Conservation (phyloP, 1,140 invertebrate genomes). For the Chrysomallon squamiferum region DNA sequence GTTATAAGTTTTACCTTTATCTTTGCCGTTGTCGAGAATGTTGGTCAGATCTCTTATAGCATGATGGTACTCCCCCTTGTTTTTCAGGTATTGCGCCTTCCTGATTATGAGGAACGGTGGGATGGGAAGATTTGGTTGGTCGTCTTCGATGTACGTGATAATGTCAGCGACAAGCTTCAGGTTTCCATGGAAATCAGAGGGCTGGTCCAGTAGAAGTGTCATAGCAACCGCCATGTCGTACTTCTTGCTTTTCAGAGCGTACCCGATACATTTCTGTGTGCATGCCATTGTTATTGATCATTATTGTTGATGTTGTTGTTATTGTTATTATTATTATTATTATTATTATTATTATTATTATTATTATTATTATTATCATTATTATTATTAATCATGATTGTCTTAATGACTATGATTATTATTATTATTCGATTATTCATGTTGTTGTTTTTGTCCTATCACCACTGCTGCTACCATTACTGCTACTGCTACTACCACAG, state of each 20-base stretch:
- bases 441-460: no score
- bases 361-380: no score
- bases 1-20: neutral
- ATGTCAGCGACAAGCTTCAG: neutral
- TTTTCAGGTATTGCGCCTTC: neutral
- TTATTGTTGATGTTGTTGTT: no score
- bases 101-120: neutral
- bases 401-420: no score
- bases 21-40: neutral
- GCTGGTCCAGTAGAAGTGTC: constrained; percentile 1
- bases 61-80: neutral
- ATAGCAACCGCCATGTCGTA: neutral
- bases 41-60: neutral
- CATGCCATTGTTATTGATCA: no score
- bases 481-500: no score
- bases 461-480: no score
- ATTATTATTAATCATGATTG: no score
- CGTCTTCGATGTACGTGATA: neutral
- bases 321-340: no score
- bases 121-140: neutral
- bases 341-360: no score
- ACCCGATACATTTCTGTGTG: neutral
- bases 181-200: neutral
- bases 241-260: neutral
- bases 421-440: no score